phyloP scores from a whole-genome alignment of 2,113 vertebrate species.

The Malurus cyaneus region DNA sequence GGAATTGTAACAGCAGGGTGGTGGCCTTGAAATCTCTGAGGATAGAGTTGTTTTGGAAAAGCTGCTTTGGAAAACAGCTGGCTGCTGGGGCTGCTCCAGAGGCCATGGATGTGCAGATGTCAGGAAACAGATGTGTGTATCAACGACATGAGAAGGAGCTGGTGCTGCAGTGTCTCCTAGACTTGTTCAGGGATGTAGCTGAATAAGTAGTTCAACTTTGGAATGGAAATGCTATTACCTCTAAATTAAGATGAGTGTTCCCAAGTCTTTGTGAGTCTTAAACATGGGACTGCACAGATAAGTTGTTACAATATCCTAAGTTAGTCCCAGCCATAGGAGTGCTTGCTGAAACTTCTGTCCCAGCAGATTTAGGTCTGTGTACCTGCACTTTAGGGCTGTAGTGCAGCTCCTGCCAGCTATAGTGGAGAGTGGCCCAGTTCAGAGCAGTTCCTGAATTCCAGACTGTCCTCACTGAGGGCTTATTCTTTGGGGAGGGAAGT shows the following conservation, averaged over 20 bases:
- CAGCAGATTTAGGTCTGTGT: background rate
- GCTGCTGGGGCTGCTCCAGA: background rate
- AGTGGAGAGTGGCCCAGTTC: background rate
- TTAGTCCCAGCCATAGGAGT: background rate
- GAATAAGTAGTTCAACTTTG: background rate
- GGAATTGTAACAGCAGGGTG: background rate
- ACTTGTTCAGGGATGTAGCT: background rate
- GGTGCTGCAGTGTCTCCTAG: accelerated
- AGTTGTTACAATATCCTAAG: background rate
- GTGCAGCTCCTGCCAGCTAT: background rate
- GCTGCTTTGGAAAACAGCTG: background rate
- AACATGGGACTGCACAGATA: background rate
- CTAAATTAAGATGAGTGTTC: accelerated
- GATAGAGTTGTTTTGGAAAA: background rate
- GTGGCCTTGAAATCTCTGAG: background rate
- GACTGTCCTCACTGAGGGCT: background rate
- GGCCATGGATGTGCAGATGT: background rate
- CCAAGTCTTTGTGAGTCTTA: background rate
- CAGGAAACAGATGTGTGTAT: background rate
- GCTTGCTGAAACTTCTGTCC: background rate
- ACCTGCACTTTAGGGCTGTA: background rate
- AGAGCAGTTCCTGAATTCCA: background rate
- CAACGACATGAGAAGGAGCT: background rate
- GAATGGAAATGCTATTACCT: background rate
- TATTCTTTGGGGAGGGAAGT: background rate